Percentiles rank a stretch among this genome's conserved stretches.
Conservation (phyloP, 2,113 vertebrate species). For the Pachycephala philippinensis region DNA sequence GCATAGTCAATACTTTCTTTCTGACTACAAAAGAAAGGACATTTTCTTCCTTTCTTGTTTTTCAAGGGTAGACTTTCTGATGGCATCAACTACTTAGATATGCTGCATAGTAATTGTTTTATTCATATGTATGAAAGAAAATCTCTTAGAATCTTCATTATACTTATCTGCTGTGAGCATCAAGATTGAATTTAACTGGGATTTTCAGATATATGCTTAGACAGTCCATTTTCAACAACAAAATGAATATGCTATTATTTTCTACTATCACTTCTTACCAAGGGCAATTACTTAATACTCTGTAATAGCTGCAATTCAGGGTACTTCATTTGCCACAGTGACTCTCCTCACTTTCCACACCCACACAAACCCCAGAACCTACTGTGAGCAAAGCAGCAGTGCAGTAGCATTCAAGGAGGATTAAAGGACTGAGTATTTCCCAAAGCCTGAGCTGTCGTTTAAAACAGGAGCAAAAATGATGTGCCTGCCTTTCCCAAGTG, state of each 20-base stretch:
- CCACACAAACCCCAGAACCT: not conserved
- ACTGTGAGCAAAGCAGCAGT: not conserved
- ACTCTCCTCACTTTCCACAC: not conserved
- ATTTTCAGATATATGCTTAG: not conserved
- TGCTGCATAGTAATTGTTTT: conserved; percentile 34
- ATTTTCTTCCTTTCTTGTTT: not conserved
- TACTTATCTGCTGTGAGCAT: conserved; percentile 3
- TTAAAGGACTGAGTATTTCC: conserved; percentile 43
- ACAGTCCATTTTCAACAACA: not conserved
- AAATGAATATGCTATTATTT: not conserved
- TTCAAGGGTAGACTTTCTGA: conserved; percentile 28
- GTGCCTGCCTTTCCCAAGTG: not conserved
- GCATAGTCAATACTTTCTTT: not conserved
- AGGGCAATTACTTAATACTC: not conserved
- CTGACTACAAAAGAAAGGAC: conserved; percentile 1
- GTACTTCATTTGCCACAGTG: not conserved
- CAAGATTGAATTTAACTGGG: not conserved
- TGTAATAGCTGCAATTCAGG: not conserved
- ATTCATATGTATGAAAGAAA: conserved; percentile 28
- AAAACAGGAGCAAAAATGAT: not conserved
- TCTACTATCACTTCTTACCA: not conserved
- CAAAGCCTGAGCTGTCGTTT: not conserved
- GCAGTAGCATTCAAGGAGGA: conserved; percentile 36
- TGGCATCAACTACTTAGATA: conserved; percentile 1
- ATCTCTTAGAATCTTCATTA: not conserved